phyloP scores from a whole-genome alignment of 2,888 invertebrate genomes.

The Blastobasis lacticolella region DNA sequence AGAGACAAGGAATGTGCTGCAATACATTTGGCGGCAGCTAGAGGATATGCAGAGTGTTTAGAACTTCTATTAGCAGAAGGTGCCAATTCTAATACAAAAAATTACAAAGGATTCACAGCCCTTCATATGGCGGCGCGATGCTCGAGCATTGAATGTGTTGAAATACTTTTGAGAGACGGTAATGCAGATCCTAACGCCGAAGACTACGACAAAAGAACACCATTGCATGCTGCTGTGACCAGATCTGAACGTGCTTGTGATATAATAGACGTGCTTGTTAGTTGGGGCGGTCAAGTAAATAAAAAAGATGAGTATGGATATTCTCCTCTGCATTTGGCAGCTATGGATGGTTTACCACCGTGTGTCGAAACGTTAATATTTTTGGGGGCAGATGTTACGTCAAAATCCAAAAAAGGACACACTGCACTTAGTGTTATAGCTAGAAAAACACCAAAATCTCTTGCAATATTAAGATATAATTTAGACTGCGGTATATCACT shows the following conservation, averaged over 20 bases:
- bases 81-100: slow-evolving; percentile 83
- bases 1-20: slow-evolving; percentile 85
- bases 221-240: slow-evolving; percentile 86
- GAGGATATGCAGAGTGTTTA: slow-evolving; percentile 88
- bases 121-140: slow-evolving; percentile 90
- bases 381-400: slow-evolving; percentile 89
- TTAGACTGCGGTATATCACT: slow-evolving; percentile 85
- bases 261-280: slow-evolving; percentile 83
- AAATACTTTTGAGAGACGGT: slow-evolving; percentile 81
- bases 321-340: slow-evolving; percentile 88
- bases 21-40: slow-evolving; percentile 89
- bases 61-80: slow-evolving; percentile 83
- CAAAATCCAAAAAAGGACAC: slow-evolving; percentile 89
- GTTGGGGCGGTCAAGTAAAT: slow-evolving; percentile 87
- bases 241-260: slow-evolving; percentile 85
- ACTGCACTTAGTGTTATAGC: slow-evolving; percentile 89
- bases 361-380: slow-evolving; percentile 89
- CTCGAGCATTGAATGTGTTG: slow-evolving; percentile 86
- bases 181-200: slow-evolving; percentile 85
- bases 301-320: slow-evolving; percentile 89
- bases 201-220: slow-evolving; percentile 86
- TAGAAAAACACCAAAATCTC: slow-evolving; percentile 87
- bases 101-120: slow-evolving; percentile 87
- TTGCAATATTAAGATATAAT: slow-evolving; percentile 85
- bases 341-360: slow-evolving; percentile 86